Percentiles rank a stretch among this genome's conserved stretches.
Evolutionary conservation across 1,140 invertebrate species (phyloP).

Genomic region (Nomia melanderi): DNA sequence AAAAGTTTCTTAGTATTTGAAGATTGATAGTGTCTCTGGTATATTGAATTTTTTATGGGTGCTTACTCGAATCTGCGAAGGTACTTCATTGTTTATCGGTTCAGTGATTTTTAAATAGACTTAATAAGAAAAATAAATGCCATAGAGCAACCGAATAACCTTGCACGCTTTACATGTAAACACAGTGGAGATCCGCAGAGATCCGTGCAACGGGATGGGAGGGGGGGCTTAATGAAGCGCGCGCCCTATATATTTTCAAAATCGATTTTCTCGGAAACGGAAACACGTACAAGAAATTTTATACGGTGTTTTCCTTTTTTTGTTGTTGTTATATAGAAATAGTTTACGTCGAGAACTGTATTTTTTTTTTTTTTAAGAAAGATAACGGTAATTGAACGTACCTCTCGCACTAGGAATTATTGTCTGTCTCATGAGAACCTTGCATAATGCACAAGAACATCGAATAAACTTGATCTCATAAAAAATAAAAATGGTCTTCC

Average conservation of each 20-base stretch:
- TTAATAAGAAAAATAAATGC: neutral
- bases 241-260: conserved; percentile 12
- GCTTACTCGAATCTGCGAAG: too few species aligned
- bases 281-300: neutral
- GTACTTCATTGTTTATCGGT: neutral
- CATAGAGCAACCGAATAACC: neutral
- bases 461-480: neutral
- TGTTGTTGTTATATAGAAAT: neutral
- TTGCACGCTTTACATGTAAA: neutral
- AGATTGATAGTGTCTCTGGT: too few species aligned
- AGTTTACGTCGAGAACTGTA: neutral
- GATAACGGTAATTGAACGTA: conserved; percentile 18
- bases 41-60: too few species aligned
- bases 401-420: conserved; percentile 57
- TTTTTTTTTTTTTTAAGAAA: neutral
- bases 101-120: conserved; percentile 20
- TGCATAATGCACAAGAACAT: too few species aligned
- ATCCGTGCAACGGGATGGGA: neutral
- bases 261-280: neutral
- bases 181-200: neutral
- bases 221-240: neutral
- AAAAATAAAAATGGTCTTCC: neutral
- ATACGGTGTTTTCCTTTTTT: neutral
- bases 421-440: neutral
- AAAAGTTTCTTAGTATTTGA: too few species aligned